Conservation (phyloP, 2,888 invertebrate species). For the Chymomyza amoena region DNA sequence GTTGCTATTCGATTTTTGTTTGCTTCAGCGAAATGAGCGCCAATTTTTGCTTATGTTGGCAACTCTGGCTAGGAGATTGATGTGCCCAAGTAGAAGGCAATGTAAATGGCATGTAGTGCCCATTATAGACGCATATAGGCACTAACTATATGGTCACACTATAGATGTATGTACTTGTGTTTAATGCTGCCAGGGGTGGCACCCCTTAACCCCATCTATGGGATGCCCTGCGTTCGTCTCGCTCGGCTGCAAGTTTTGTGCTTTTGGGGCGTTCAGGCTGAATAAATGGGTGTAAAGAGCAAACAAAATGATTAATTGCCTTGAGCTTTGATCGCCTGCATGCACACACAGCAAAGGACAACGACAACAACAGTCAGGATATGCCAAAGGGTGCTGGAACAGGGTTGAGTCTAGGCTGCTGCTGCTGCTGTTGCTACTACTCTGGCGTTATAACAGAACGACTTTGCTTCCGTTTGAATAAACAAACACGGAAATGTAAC, state of each 20-base stretch:
- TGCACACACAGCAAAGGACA: constrained; percentile 47
- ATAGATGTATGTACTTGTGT: constrained; percentile 1
- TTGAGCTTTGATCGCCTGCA: constrained; percentile 78
- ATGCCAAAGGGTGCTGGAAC: constrained; percentile 54
- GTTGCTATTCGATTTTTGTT: constrained; percentile 42
- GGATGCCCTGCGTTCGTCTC: neutral
- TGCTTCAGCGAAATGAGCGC: constrained; percentile 58
- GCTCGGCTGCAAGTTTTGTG: constrained; percentile 18
- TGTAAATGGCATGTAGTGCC: constrained; percentile 37
- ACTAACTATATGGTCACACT: neutral
- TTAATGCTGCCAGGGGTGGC: constrained; percentile 20
- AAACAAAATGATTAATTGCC: constrained; percentile 79
- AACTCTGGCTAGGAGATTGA: constrained; percentile 44
- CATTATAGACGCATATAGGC: constrained; percentile 1
- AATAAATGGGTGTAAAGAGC: constrained; percentile 77
- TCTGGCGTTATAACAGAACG: constrained; percentile 73
- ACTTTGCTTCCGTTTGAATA: constrained; percentile 73
- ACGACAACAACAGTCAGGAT: constrained; percentile 27
- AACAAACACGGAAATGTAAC: constrained; percentile 74
- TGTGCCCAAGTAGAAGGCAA: constrained; percentile 47
- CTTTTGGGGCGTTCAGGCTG: constrained; percentile 71
- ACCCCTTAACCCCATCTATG: constrained; percentile 7
- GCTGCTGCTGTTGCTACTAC: constrained; percentile 29
- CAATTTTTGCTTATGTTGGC: constrained; percentile 55
- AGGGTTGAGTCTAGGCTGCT: constrained; percentile 26